Evolutionary conservation across 2,797 vertebrate species (phyloP).

Genomic region (Hyperoplus lanceolatus): DNA sequence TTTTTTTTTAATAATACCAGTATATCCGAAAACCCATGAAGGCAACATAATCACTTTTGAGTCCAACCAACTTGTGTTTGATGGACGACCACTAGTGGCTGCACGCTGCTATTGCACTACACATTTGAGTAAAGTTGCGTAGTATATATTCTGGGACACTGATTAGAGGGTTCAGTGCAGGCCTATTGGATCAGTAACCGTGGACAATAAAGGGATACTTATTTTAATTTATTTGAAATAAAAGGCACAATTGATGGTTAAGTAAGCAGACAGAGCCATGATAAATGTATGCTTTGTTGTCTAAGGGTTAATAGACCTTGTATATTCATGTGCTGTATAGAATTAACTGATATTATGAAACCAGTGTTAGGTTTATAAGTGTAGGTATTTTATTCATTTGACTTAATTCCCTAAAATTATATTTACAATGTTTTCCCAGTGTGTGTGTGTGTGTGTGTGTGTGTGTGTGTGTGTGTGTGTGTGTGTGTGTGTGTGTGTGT

Average conservation of each 20-base stretch:
- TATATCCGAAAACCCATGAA: constrained; percentile 9
- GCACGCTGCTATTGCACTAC: constrained; percentile 26
- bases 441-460: too few species aligned
- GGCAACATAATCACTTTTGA: constrained; percentile 16
- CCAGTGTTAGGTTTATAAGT: neutral
- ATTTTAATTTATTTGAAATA: neutral
- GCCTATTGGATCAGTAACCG: neutral
- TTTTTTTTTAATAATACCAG: fast-evolving
- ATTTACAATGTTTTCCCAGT: too few species aligned
- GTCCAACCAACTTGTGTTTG: neutral
- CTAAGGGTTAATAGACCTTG: neutral
- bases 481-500: too few species aligned
- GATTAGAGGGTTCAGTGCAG: neutral
- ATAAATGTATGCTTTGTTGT: neutral
- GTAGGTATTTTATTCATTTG: too few species aligned
- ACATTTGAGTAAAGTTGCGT: too few species aligned
- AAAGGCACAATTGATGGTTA: neutral
- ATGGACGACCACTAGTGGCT: constrained; percentile 73
- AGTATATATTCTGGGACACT: neutral
- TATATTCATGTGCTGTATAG: neutral
- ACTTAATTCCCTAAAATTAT: too few species aligned
- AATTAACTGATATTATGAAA: neutral
- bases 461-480: too few species aligned
- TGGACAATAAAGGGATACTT: too few species aligned
- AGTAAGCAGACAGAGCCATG: neutral